Base-by-base conservation (phyloP, 2,113 vertebrate species). In the Ameiurus melas region DNA sequence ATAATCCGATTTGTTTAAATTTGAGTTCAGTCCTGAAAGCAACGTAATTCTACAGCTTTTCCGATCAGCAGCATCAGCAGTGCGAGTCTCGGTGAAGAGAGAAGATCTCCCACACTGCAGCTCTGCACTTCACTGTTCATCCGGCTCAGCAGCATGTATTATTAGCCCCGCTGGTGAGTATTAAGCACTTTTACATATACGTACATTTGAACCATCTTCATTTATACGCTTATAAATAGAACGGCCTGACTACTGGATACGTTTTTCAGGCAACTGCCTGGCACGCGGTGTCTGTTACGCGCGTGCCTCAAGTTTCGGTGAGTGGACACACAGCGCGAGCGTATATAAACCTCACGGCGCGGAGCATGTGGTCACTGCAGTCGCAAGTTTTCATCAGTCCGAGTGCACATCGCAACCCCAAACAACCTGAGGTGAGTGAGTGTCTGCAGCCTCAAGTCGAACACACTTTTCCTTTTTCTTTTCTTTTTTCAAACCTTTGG, bases 201-300 rank as follows among this genome's bases (percentile, higher is more conserved):
- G 92, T 94, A 94, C 96, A 94, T 95, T 96, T 96, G 95, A 95
- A 94, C 95, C 95, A 94, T 95, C 95, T 95, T 96, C 94, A 94
- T 96, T 96, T 96, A 95, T 96, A 95, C 90, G 92, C 89, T 89
- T 95, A 96, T 93, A 95, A 95, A 96, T 96, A 96, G 95, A 95
- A 92, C 93, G 58, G 93, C 93, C 94, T 96, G 95, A 95, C 95
- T 95, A 94, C 94, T 95, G 93, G 94, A 95, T 94, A 95, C 89
- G 94, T 95, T 96, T 96, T 93, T 92, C 94, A 87, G 90, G 91
- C 92, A 88, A 89, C 92, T 91, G 90, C 93, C 93, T 93, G 87
- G 93, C 93, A 90, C 90, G 91, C 90, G 94, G 96, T 96, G 91
- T 96, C 94, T 57, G 90, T 96, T 96, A 94, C 95, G 94, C 91